phyloP scores from a whole-genome alignment of 2,797 vertebrate genomes.

The Gymnopithys bicolor region DNA sequence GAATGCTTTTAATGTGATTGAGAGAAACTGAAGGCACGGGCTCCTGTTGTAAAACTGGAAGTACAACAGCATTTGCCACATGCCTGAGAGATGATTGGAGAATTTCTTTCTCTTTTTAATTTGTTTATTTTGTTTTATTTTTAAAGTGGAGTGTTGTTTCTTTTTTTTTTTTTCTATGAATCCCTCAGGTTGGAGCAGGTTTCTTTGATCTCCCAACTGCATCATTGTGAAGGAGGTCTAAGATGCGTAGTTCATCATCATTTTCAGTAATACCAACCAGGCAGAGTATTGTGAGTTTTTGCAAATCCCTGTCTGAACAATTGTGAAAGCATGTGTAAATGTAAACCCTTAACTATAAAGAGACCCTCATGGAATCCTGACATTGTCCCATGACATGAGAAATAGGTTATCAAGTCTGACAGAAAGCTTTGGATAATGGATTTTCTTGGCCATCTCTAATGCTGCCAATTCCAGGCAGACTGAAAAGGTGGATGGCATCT shows the following conservation, averaged over 20 bases:
- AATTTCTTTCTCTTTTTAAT: background rate
- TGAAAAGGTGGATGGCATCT: background rate
- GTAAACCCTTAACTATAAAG: background rate
- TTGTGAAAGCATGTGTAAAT: background rate
- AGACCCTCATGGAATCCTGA: background rate
- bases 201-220: background rate
- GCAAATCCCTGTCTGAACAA: background rate
- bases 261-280: background rate
- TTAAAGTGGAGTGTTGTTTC: background rate
- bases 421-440: background rate
- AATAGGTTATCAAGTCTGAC: background rate
- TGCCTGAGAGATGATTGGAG: background rate
- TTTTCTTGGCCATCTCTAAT: background rate
- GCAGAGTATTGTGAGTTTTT: background rate
- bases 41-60: slow-evolving; percentile 14
- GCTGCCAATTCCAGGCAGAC: background rate
- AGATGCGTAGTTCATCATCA: background rate
- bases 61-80: background rate
- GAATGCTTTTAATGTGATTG: background rate
- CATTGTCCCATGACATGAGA: no score
- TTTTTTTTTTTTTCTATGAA: background rate
- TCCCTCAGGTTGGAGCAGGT: background rate
- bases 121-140: background rate
- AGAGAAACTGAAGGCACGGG: slow-evolving; percentile 4
- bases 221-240: background rate